Conservation (phyloP, 1,140 invertebrate genomes). For the Musca domestica region DNA sequence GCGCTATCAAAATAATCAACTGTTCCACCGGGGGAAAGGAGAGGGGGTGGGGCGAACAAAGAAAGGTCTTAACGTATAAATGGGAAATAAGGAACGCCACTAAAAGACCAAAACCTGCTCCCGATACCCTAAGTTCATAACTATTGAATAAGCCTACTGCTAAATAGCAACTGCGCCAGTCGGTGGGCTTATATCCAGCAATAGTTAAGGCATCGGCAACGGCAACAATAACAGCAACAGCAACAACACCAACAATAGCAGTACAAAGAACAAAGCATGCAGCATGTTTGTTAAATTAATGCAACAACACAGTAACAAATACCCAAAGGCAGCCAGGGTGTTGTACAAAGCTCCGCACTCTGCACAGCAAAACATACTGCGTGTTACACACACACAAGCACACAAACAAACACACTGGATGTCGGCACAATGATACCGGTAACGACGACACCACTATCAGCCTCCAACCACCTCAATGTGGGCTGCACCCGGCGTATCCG, state of each 20-base stretch:
- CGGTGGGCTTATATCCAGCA: slow-evolving; percentile 1
- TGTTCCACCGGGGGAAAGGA: background rate
- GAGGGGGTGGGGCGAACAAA: background rate
- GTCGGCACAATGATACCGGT: too few relatives aligned
- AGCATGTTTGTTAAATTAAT: slow-evolving; percentile 53
- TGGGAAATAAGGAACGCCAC: background rate
- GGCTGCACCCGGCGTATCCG: slow-evolving; percentile 34
- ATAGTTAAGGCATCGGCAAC: slow-evolving; percentile 7
- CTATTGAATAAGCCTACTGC: slow-evolving; percentile 5
- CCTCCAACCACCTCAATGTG: slow-evolving; percentile 18
- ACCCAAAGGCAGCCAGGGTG: slow-evolving; percentile 1
- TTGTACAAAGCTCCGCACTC: too few relatives aligned
- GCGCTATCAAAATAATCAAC: slow-evolving; percentile 50
- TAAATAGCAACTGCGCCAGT: slow-evolving; percentile 1
- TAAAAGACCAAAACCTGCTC: slow-evolving; percentile 2
- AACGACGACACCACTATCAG: background rate
- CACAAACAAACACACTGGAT: too few relatives aligned
- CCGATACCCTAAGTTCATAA: slow-evolving; percentile 13
- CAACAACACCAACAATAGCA: slow-evolving; percentile 19
- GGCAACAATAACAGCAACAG: background rate
- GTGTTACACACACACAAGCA: too few relatives aligned
- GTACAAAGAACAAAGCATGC: background rate
- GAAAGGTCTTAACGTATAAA: background rate
- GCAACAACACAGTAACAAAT: slow-evolving; percentile 30
- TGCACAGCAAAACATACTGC: too few relatives aligned